Evolutionary conservation across 2,888 invertebrate genomes (phyloP), one percentile per base, ranked within the genome.

Genomic region (Tupiocoris notatus): DNA sequence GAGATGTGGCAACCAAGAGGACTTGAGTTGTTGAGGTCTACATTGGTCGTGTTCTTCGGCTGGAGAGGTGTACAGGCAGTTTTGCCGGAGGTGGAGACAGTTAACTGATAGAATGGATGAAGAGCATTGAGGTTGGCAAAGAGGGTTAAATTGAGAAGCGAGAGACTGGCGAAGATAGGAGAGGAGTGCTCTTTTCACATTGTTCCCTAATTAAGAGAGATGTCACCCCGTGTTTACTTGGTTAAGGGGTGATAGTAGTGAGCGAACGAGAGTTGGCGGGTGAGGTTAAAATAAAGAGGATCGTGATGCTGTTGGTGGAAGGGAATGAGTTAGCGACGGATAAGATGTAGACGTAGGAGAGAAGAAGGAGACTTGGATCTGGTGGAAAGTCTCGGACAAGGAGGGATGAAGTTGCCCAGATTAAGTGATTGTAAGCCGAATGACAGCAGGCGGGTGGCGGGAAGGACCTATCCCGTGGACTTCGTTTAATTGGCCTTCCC

Each of bases 201-300:
- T 70, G 70, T 70, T 70, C 70, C 20, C 70, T 70, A 70, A 70
- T 70, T 70, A 70, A 70, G 70, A 70, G 70, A 59, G 70, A 70
- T 70, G 70, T 70, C 70, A 70, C 70, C 70, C 70, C 70, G 39
- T 70, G 70, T 70, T 70, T 70, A 70, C 70, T 70, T 23, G 70
- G 12, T 54, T 12, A n/a, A 23, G 21, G 70, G 24, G 61, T 24
- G 23, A 59, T 17, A 22, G 70, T 59, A 25, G 70, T 12, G 25
- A 22, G 23, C 56, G n/a, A n/a, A n/a, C n/a, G n/a, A 12, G 39
- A 39, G 39, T 3, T 7, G 39, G 39, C 39, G 39, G 39, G 39
- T 3, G 39, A 39, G 39, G 39, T 39, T 39, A 39, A 39, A 39
- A 39, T 3, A 12, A 39, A 12, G 39, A 39, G 39, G 39, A 39